Percentiles rank a stretch among this genome's conserved stretches.
Evolutionary conservation across 2,113 vertebrate species (phyloP).

Genomic region (Trogon surrucura): DNA sequence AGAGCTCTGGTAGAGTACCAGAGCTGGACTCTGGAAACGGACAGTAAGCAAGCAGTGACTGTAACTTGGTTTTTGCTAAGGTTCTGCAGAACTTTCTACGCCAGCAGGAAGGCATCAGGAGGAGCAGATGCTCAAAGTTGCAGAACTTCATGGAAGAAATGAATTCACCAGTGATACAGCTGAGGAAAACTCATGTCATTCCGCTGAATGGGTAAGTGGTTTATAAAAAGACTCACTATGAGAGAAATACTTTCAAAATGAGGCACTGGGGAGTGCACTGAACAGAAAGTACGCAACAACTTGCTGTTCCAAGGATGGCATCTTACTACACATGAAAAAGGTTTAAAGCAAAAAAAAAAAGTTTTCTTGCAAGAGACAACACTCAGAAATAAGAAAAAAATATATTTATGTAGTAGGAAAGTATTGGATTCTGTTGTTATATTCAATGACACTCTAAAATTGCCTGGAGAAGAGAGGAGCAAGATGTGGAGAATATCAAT

Average conservation of each 20-base stretch:
- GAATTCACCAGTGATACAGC: not conserved
- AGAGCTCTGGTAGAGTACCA: not conserved
- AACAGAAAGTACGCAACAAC: not conserved
- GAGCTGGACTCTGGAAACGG: not conserved
- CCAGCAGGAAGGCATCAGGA: not conserved
- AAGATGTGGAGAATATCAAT: not conserved
- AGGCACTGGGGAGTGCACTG: not conserved
- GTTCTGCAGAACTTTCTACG: not conserved
- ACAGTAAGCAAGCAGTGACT: not conserved
- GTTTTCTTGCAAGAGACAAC: not conserved
- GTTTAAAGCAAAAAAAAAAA: not conserved
- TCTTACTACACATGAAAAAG: not conserved
- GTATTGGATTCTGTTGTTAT: not conserved
- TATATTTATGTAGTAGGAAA: not conserved
- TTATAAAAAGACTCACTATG: not conserved
- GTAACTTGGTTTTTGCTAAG: not conserved
- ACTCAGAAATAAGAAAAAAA: not conserved
- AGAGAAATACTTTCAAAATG: not conserved
- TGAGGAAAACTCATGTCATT: not conserved
- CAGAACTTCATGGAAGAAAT: not conserved
- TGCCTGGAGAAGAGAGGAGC: not conserved
- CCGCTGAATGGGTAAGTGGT: constrained; percentile 51
- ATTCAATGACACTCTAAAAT: not conserved
- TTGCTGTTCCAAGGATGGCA: not conserved
- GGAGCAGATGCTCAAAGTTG: not conserved